Conservation (phyloP, 2,113 vertebrate species). For the Pteronura brasiliensis region DNA sequence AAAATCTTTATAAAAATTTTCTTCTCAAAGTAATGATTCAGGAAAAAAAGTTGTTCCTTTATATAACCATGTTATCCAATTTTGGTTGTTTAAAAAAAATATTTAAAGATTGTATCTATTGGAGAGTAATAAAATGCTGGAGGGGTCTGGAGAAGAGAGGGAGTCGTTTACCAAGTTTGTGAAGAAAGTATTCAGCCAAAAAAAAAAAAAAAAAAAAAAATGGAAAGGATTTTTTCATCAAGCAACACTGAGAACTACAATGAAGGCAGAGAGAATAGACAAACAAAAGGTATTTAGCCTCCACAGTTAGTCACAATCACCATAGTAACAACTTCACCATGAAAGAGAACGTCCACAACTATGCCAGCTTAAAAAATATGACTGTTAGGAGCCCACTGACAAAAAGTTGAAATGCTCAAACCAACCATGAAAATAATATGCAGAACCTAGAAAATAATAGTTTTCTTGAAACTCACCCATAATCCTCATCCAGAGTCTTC, state of each 20-base stretch:
- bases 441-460: not conserved
- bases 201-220: not conserved
- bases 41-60: not conserved
- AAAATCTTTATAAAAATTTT: not conserved
- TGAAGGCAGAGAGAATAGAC: not conserved
- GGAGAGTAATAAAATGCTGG: not conserved
- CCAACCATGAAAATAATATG: not conserved
- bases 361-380: not conserved
- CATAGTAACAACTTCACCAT: not conserved
- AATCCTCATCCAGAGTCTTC: not conserved
- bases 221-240: not conserved
- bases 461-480: not conserved
- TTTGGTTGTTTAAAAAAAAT: not conserved
- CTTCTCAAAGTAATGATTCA: not conserved
- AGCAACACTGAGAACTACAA: not conserved
- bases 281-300: not conserved
- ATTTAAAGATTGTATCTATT: not conserved
- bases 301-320: not conserved
- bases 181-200: not conserved
- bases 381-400: not conserved
- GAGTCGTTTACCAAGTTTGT: not conserved
- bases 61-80: not conserved
- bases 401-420: not conserved
- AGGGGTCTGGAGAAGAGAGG: not conserved
- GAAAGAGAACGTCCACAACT: not conserved